Base-by-base conservation (phyloP, 1,140 invertebrate genomes). In the Drosophila ficusphila region DNA sequence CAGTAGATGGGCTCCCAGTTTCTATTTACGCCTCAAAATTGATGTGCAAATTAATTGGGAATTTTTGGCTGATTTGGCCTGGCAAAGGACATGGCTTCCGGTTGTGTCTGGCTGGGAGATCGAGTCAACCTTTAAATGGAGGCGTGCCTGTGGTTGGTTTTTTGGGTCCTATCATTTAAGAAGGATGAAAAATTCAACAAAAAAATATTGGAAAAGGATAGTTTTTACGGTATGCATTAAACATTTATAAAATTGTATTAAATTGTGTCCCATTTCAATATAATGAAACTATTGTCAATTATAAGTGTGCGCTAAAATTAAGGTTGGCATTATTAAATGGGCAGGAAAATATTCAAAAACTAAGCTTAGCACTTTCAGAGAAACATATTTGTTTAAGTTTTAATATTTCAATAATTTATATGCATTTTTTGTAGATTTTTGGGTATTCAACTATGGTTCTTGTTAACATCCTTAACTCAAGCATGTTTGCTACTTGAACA, bases 31-130 rank as follows among this genome's bases (percentile, higher is more conserved):
- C 23, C 23, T 34, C 54, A 70, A 72, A 68, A 83, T 56, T 71
- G 75, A 79, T 85, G 79, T 42, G 56, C 60, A 85, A 85, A 88
- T 81, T 85, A 85, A 85, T 85, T 85, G 81, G 77, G 75, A 85
- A 77, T 88, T 81, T 85, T 60, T 68, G 58, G 67, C 51, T 77
- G 44, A 76, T 62, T 64, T 76, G 39, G 18, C 25, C 19, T 19
- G 57, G 33, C 31, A 19, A 44, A 36, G 60, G 38, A 72, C 54
- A 60, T 72, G 67, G 52, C 34, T 76, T 85, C 79, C 79, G 79
- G 47, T 73, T 18, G 38, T 52, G 68, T 44, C 75, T 71, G 57
- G 53, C 8, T 34, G n/a, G 7, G 7, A 33, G 62, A 42, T 65
- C 9, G 23, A 67, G 79, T 72, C 61, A 58, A 51, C 38, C 48